Evolutionary conservation across 2,888 invertebrate genomes (phyloP), one percentile per base, ranked within the genome.

Genomic region (Nowickia ferox): DNA sequence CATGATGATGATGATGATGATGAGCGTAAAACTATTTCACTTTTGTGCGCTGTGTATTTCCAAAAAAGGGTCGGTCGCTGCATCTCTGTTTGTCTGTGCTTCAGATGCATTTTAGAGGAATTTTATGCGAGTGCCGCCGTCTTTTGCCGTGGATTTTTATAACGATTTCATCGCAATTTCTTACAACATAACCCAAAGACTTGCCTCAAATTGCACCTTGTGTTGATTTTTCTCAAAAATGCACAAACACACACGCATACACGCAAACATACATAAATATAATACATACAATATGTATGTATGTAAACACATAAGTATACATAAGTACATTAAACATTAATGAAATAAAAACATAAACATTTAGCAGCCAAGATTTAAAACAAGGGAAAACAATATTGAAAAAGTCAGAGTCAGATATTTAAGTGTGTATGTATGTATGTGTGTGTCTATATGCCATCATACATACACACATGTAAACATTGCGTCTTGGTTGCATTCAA

Each of bases 141-240:
- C 9, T 2, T 22, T 44, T 69, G 59, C 8, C 44, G 10, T 46
- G 2, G 9, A 17, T 63, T 75, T 77, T 85, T 85, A 78, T 69
- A 74, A 85, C 69, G 75, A 86, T 80, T 86, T 76, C 72, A 74
- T 48, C 79, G 59, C 66, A 83, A 68, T 80, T 86, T 80, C 76
- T 59, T 55, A 79, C 44, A 17, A 38, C 22, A 57, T 57, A 19
- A 3, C n/a, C 22, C 74, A 57, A 81, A 69, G 42, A 78, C 19
- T 81, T 81, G 68, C 65, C 63, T 76, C 19, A 63, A 71, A 63
- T 1, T 72, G 76, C 79, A 86, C 86, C 86, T 83, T 86, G 83
- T 83, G 79, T 79, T 75, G 74, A 57, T 63, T 81, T 77, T 77
- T 57, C 71, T 48, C 15, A 30, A 11, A 66, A 76, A 42, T 4